phyloP scores from a whole-genome alignment of 1,140 invertebrate species.

The Metopolophium dirhodum region DNA sequence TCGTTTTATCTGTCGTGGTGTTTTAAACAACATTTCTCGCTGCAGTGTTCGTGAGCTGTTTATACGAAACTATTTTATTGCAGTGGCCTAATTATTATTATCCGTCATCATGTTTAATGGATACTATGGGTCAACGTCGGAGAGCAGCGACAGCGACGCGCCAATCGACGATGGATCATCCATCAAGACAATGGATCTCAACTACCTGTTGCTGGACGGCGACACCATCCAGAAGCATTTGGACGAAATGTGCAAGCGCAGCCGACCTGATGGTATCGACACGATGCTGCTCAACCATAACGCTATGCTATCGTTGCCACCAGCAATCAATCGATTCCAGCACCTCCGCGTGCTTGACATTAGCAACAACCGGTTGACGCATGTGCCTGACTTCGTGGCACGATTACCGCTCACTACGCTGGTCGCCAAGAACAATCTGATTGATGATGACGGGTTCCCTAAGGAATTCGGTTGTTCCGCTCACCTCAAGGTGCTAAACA shows the following conservation, averaged over 20 bases:
- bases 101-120: constrained; percentile 49
- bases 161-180: constrained; percentile 62
- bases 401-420: constrained; percentile 77
- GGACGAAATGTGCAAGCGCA: constrained; percentile 64
- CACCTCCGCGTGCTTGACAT: constrained; percentile 81
- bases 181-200: constrained; percentile 74
- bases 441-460: constrained; percentile 82
- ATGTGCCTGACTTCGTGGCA: constrained; percentile 77
- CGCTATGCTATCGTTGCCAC: constrained; percentile 67
- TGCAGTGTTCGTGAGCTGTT: neutral
- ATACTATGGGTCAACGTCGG: constrained; percentile 66
- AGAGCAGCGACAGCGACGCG: constrained; percentile 79
- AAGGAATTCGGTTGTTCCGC: constrained; percentile 76
- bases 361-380: constrained; percentile 82
- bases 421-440: constrained; percentile 85
- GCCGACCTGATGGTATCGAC: constrained; percentile 71
- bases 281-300: constrained; percentile 77
- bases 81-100: neutral
- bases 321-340: constrained; percentile 69
- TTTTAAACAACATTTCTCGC: neutral
- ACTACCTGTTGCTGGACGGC: constrained; percentile 71
- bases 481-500: constrained; percentile 81
- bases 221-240: constrained; percentile 68
- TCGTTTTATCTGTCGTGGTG: neutral
- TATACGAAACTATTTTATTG: neutral